phyloP scores from a whole-genome alignment of 2,797 vertebrate genomes.

The Alectoris magna region DNA sequence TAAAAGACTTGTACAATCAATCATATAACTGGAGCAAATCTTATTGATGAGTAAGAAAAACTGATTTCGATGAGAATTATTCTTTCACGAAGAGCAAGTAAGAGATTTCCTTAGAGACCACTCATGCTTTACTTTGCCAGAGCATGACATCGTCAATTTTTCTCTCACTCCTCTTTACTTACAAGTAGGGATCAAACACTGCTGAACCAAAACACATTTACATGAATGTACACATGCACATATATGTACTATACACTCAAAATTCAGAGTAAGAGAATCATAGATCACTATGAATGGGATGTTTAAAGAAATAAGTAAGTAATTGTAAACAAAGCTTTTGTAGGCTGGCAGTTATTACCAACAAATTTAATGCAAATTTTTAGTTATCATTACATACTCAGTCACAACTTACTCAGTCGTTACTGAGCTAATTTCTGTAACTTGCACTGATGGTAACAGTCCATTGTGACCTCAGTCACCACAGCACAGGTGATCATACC shows the following conservation, averaged over 20 bases:
- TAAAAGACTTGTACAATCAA: background rate
- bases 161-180: background rate
- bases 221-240: background rate
- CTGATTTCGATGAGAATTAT: background rate
- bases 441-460: background rate
- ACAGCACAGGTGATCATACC: too few species aligned
- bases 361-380: background rate
- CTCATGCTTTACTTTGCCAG: background rate
- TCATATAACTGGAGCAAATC: background rate
- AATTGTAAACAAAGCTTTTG: background rate
- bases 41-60: background rate
- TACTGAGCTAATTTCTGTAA: background rate
- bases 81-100: background rate
- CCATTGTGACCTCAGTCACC: fast-evolving
- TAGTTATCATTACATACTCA: background rate
- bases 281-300: background rate
- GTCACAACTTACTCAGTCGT: background rate
- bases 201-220: background rate
- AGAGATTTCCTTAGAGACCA: background rate
- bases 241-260: background rate
- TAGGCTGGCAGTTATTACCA: background rate
- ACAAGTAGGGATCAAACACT: background rate
- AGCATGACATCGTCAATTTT: background rate
- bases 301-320: background rate
- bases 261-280: background rate